These are phyloP conservation scores for Dreissena rostriformis DNA, from an alignment of 1,140 invertebrate genomes.

Conservation along the genomic window DNA sequence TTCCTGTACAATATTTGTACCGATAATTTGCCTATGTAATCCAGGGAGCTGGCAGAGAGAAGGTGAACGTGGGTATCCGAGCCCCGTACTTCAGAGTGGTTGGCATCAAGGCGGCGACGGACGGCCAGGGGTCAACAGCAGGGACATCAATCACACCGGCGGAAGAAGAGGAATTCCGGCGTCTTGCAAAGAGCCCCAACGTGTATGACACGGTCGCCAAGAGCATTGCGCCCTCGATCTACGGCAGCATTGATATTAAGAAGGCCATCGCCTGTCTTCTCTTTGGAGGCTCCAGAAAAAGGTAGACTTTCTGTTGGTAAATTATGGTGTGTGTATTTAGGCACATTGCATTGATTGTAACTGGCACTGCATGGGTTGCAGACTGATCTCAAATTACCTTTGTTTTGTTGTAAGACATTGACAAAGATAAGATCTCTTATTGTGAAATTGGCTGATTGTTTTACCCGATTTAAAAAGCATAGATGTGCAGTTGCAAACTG, in stretches of 20 bases:
- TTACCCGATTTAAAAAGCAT: too few relatives aligned
- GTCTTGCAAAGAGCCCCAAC: slow-evolving; percentile 91
- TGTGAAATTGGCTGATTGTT: too few relatives aligned
- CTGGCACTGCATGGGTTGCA: too few relatives aligned
- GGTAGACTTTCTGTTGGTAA: slow-evolving; percentile 66
- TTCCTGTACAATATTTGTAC: too few relatives aligned
- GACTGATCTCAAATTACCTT: too few relatives aligned
- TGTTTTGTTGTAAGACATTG: too few relatives aligned
- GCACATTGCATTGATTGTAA: too few relatives aligned
- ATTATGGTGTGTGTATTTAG: too few relatives aligned
- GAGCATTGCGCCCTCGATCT: slow-evolving; percentile 99
- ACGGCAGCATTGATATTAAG: slow-evolving; percentile 96
- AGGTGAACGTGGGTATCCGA: slow-evolving; percentile 94
- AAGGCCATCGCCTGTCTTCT: slow-evolving; percentile 98
- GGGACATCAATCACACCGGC: slow-evolving; percentile 81
- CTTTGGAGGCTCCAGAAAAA: slow-evolving; percentile 91
- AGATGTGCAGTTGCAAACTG: too few relatives aligned
- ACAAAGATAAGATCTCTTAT: too few relatives aligned
- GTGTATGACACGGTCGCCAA: slow-evolving; percentile 94
- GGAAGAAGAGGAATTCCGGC: slow-evolving; percentile 96
- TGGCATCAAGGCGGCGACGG: slow-evolving; percentile 93
- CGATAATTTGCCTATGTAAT: background rate
- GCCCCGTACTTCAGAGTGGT: slow-evolving; percentile 97
- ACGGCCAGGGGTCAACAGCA: slow-evolving; percentile 87
- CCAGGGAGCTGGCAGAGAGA: slow-evolving; percentile 88